Evolutionary conservation across 2,113 vertebrate genomes (phyloP), one percentile per base, ranked within the genome.

Genomic region (Phasianus colchicus): DNA sequence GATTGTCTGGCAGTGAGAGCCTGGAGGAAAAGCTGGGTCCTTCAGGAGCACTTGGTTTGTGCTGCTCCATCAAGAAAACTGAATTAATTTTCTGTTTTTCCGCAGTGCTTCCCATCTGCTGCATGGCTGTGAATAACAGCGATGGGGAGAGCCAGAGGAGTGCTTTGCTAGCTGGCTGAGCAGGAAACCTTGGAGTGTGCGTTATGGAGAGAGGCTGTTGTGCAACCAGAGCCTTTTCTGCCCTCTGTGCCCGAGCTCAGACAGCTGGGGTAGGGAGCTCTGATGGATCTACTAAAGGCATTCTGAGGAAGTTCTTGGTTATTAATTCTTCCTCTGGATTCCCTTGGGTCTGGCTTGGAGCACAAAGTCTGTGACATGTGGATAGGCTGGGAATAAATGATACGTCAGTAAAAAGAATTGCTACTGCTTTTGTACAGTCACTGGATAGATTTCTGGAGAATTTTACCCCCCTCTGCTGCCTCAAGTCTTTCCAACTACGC

Each of bases 321-420:
- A 91, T 89, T 93, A 91, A 93, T 93, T 60, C 82, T 54, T 74
- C 22, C 43, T 61, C 77, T 27, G 13, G 8, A 65, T 93, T 84
- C 88, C 88, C 65, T 77, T 73, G 82, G 48, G 60, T 74, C 45
- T 61, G 60, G 20, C 48, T 91, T 50, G 38, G 24, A 64, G 69
- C 25, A 27, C 1, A 24, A 73, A 54, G 43, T n/a, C 83, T 89
- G 50, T 83, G 83, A 80, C 43, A 36, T 77, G 61, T 42, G 64
- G 69, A 29, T 65, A 76, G 64, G 25, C 54, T 75, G 57, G 50
- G 24, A 27, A 65, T 45, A 89, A 91, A 65, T 24, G 24, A 18
- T n/a, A n/a, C 13, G 40, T 65, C 73, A 81, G 73, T n/a, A 30
- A 55, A 84, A 81, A 73, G 60, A 32, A 61, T 65, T 81, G 73